Conservation (phyloP, 2,888 invertebrate species). For the Drosophila subquinaria region DNA sequence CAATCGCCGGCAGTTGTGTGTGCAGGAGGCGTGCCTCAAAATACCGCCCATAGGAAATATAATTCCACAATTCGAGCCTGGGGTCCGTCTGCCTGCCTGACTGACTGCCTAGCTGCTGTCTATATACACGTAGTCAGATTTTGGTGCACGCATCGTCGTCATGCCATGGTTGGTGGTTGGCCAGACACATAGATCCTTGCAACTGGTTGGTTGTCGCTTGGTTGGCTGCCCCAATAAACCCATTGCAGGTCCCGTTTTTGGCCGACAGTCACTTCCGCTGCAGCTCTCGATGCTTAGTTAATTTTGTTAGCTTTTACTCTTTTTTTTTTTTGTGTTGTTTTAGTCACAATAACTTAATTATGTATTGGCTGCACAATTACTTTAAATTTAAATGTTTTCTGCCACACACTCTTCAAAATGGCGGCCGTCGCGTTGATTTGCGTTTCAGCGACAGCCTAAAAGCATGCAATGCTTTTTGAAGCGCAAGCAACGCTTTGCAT, state of each 20-base stretch:
- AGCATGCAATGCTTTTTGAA: slow-evolving; percentile 45
- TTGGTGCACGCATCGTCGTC: slow-evolving; percentile 67
- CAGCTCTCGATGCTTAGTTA: slow-evolving; percentile 63
- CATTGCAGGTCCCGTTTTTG: slow-evolving; percentile 6
- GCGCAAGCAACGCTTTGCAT: not conserved
- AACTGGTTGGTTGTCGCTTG: slow-evolving; percentile 65
- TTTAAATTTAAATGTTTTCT: slow-evolving; percentile 43
- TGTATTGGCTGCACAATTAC: slow-evolving; percentile 70
- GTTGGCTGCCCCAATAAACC: slow-evolving; percentile 44
- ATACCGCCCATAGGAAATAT: slow-evolving; percentile 81
- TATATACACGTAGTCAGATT: slow-evolving; percentile 46
- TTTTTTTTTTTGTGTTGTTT: slow-evolving; percentile 29
- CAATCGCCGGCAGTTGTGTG: slow-evolving; percentile 66
- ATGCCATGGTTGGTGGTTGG: slow-evolving; percentile 70
- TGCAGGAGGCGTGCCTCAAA: slow-evolving; percentile 65
- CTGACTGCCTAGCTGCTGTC: slow-evolving; percentile 16
- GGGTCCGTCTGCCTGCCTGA: slow-evolving; percentile 8
- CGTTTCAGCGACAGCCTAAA: slow-evolving; percentile 41
- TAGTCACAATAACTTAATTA: slow-evolving; percentile 73
- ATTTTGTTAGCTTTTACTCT: slow-evolving; percentile 65
- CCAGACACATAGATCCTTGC: slow-evolving; percentile 57
- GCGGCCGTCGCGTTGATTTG: slow-evolving; percentile 25
- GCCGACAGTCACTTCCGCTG: slow-evolving; percentile 38
- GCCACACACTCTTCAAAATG: slow-evolving; percentile 57
- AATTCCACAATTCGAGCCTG: slow-evolving; percentile 65